These are phyloP conservation scores for Zootoca vivipara DNA, from an alignment of 2,113 vertebrate species.

Conservation along the genomic window DNA sequence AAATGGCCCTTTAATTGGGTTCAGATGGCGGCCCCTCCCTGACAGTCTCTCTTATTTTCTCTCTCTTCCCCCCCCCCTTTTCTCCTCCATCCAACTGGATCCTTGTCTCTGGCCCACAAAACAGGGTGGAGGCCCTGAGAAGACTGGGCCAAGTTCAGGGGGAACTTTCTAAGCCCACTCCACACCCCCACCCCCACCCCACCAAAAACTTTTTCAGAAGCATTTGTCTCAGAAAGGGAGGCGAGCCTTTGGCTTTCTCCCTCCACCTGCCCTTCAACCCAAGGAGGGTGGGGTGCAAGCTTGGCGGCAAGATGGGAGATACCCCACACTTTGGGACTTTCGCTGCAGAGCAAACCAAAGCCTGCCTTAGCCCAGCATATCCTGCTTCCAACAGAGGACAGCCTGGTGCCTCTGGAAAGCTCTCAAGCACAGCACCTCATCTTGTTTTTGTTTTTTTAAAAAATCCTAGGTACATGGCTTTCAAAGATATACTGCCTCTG, in stretches of 20 bases:
- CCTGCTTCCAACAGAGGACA: not conserved
- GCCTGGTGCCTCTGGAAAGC: not conserved
- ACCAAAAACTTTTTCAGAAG: not conserved
- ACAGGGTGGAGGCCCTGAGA: slow-evolving; percentile 17
- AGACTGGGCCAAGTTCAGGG: not conserved
- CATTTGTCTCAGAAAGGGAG: not conserved
- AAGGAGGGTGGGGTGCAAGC: not conserved
- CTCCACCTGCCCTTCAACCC: not conserved
- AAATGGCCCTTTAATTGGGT: slow-evolving; percentile 71
- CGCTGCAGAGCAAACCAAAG: too few relatives aligned
- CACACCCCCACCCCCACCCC: not conserved
- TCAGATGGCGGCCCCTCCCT: slow-evolving; percentile 69
- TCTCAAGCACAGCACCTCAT: too few relatives aligned
- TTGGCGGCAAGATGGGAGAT: too few relatives aligned
- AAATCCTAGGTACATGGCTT: not conserved
- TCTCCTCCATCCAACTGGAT: not conserved
- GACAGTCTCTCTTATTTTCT: not conserved
- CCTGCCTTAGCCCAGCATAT: not conserved
- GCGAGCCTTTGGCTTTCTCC: not conserved
- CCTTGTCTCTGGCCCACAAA: slow-evolving; percentile 13
- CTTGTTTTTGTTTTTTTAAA: not conserved
- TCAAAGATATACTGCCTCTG: not conserved
- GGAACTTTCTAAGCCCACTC: not conserved
- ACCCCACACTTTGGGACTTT: not conserved
- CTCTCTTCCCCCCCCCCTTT: not conserved